Evolutionary conservation across 1,140 invertebrate genomes (phyloP).

Genomic region (Neomicropteryx cornuta): DNA sequence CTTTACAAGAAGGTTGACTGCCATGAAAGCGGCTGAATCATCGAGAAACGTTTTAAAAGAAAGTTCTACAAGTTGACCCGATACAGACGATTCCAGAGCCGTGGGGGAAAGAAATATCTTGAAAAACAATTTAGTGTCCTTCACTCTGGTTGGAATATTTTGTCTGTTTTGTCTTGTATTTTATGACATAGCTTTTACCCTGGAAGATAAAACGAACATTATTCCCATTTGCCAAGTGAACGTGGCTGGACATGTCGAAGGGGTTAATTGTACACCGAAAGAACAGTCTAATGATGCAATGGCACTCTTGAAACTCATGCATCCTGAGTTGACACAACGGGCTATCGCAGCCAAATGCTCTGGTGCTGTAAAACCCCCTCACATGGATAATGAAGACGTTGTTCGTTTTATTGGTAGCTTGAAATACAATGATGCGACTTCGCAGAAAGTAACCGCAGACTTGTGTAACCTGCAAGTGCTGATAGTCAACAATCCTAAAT

Average conservation of each 20-base stretch:
- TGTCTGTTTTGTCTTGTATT: conserved; percentile 53
- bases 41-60: conserved; percentile 24
- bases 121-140: conserved; percentile 52
- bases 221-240: conserved; percentile 43
- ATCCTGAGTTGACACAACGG: conserved; percentile 42
- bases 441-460: conserved; percentile 40
- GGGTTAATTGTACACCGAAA: conserved; percentile 47
- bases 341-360: conserved; percentile 48
- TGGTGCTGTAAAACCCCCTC: conserved; percentile 31
- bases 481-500: conserved; percentile 54
- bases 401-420: conserved; percentile 34
- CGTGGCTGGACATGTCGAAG: conserved; percentile 32
- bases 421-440: conserved; percentile 22
- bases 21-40: conserved; percentile 35
- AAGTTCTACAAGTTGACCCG: conserved; percentile 27
- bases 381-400: conserved; percentile 46
- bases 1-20: conserved; percentile 48
- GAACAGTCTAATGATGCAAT: conserved; percentile 45
- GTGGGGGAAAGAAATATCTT: conserved; percentile 36
- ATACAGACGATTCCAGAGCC: conserved; percentile 33
- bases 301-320: conserved; percentile 44
- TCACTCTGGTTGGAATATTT: conserved; percentile 46
- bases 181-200: conserved; percentile 36
- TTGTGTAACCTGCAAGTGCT: conserved; percentile 55
- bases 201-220: conserved; percentile 37